These are phyloP conservation scores for Crotalus horridus DNA, from an alignment of 2,113 vertebrate species.

Conservation along the genomic window DNA sequence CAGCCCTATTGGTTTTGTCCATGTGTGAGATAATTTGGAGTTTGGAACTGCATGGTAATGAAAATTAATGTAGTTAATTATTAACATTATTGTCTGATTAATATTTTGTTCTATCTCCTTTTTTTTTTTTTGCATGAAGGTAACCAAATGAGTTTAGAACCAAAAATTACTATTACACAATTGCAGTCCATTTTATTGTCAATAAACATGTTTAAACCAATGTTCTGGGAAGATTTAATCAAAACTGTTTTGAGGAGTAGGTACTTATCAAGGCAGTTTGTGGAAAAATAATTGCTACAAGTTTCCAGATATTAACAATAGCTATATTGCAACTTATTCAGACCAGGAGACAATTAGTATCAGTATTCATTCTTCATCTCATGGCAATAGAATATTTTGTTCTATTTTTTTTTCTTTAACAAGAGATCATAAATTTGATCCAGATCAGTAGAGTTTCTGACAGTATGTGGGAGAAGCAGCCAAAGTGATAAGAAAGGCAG, in stretches of 20 bases:
- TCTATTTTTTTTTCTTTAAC: not conserved
- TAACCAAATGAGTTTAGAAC: slow-evolving; percentile 3
- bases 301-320: not conserved
- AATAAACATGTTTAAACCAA: not conserved
- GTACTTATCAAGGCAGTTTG: not conserved
- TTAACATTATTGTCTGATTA: not conserved
- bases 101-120: not conserved
- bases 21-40: not conserved
- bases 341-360: not conserved
- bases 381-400: not conserved
- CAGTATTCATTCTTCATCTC: not conserved
- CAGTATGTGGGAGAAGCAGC: too few relatives aligned
- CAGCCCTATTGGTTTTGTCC: not conserved
- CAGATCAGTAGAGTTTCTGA: not conserved
- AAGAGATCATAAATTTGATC: not conserved
- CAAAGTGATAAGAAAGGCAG: not conserved
- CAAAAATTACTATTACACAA: not conserved
- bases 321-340: not conserved
- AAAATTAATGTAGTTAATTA: not conserved
- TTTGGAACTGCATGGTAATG: not conserved
- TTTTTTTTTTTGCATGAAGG: not conserved
- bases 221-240: not conserved
- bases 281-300: not conserved
- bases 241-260: not conserved
- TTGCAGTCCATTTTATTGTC: not conserved